Base-by-base conservation (phyloP, 2,113 vertebrate species). In the Pachyramphus minor region DNA sequence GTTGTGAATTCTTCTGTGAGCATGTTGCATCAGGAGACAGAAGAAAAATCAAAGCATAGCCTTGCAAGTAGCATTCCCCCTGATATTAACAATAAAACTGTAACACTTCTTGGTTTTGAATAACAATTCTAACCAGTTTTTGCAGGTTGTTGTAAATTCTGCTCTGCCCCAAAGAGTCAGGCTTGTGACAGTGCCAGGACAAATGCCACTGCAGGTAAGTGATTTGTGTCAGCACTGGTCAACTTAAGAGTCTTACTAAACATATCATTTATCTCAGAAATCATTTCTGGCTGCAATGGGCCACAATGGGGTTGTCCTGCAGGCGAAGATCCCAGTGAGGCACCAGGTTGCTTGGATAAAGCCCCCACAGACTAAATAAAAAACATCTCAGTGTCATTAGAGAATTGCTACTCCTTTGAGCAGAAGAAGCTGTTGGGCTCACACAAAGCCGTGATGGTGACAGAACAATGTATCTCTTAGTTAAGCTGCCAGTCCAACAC, bases 21-120 rank as follows among this genome's bases (percentile, higher is more conserved):
- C 80, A 42, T 23, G 64, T 95, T 92, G 83, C 33, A 25, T 90
- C 86, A 82, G 86, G 83, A 97, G 92, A 96, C 3, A 23, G 20
- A 90, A 79, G 69, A 82, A 95, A 96, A 95, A 94, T 92, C 93
- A 96, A 94, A 96, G 92, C 88, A 84, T 64, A 92, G 79, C 53
- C 78, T 76, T 89, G 69, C 66, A 79, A 94, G 69, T n/a, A 95
- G 74, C 69, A 77, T 94, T 92, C 33, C 74, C 79, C 25, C 39
- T 53, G 37, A 90, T 94, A 93, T 89, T 82, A 94, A 90, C 66
- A 93, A 87, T 87, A 92, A 94, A 97, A 79, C 37, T 41, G 22
- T 49, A 82, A 68, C 73, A 21, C 23, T 62, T 56, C 73, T 84
- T 84, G 62, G 49, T 69, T 95, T 94, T 96, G 82, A 93, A 92